Conservation (phyloP, 2,888 invertebrate species). For the Lamellibrachia satsuma region DNA sequence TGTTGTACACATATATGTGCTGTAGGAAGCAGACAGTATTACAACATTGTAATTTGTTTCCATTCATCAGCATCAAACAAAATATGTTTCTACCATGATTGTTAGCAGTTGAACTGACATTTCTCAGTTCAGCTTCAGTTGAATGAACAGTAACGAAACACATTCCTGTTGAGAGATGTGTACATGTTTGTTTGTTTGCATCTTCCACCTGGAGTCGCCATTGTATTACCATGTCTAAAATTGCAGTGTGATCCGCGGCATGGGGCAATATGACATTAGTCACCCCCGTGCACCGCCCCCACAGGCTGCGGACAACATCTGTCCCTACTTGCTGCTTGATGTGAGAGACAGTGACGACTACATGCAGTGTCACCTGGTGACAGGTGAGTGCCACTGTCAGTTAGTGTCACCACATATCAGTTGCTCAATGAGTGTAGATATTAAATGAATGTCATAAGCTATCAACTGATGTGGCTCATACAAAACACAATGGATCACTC, state of each 20-base stretch:
- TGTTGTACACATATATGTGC: no score
- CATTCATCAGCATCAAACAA: no score
- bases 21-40: no score
- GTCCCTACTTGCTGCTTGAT: conserved; percentile 67
- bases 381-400: conserved; percentile 51
- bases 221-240: neutral
- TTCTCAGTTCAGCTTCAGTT: no score
- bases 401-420: neutral
- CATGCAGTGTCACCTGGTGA: conserved; percentile 64
- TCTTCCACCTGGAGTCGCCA: neutral
- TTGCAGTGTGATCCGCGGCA: conserved; percentile 59
- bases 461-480: neutral
- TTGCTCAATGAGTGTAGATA: neutral
- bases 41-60: no score
- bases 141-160: no score
- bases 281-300: conserved; percentile 34
- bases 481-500: neutral
- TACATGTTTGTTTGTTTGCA: neutral
- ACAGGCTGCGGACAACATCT: conserved; percentile 35
- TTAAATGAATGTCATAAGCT: neutral
- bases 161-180: no score
- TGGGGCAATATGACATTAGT: conserved; percentile 62
- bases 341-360: conserved; percentile 64
- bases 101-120: no score
- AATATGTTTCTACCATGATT: no score